Evolutionary conservation across 2,888 invertebrate genomes (phyloP).

Genomic region (Ypsolopha sequella): DNA sequence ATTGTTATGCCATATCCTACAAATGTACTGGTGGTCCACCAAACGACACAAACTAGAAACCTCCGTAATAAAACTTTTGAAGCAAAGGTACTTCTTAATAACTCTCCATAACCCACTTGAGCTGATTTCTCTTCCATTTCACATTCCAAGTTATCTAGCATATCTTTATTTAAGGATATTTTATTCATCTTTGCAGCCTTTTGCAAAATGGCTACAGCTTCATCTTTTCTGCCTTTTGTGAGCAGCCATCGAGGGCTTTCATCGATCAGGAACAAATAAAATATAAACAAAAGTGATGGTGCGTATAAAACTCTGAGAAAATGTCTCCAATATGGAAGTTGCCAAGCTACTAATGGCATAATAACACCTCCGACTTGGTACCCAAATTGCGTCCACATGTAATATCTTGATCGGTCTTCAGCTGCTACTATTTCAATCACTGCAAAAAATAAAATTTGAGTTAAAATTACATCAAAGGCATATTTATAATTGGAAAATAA

Average conservation of each 20-base stretch:
- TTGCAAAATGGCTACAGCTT: slow-evolving; percentile 66
- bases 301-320: slow-evolving; percentile 70
- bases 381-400: neutral
- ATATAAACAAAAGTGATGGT: slow-evolving; percentile 71
- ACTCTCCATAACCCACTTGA: slow-evolving; percentile 19
- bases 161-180: slow-evolving; percentile 7
- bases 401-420: neutral
- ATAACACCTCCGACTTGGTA: slow-evolving; percentile 63
- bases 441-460: neutral
- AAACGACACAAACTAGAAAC: slow-evolving; percentile 6
- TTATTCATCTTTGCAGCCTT: slow-evolving; percentile 49
- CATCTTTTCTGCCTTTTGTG: slow-evolving; percentile 66
- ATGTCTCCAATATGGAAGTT: slow-evolving; percentile 71
- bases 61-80: slow-evolving; percentile 4
- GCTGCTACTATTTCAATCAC: neutral
- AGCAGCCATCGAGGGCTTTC: slow-evolving; percentile 78
- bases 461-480: neutral
- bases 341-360: slow-evolving; percentile 71
- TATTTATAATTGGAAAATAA: too few species aligned
- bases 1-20: slow-evolving; percentile 78
- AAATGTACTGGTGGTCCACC: slow-evolving; percentile 68
- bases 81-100: slow-evolving; percentile 17
- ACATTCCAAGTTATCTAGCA: neutral
- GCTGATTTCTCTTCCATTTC: slow-evolving; percentile 1
- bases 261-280: slow-evolving; percentile 71